Percentiles rank a stretch among this genome's conserved stretches.
Evolutionary conservation across 2,888 invertebrate species (phyloP).

Genomic region (Sphecodes monilicornis): DNA sequence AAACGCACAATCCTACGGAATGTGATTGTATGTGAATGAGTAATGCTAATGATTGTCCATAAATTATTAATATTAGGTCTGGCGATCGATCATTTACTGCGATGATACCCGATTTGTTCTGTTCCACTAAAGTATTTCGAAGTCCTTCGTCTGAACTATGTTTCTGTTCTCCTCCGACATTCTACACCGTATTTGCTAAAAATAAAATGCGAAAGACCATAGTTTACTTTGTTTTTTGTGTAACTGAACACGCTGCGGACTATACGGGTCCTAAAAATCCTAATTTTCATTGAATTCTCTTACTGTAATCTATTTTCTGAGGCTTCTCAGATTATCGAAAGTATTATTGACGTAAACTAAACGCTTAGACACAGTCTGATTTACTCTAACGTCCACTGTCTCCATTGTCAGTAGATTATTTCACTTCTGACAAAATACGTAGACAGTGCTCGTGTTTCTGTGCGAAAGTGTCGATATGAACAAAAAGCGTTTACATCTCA

Average conservation of each 20-base stretch:
- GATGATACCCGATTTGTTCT: neutral
- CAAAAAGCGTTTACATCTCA: neutral
- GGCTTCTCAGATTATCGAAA: neutral
- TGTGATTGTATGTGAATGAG: conserved; percentile 9
- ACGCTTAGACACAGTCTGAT: conserved; percentile 3
- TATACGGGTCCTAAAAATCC: neutral
- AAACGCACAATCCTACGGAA: conserved; percentile 5
- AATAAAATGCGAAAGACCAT: conserved; percentile 13
- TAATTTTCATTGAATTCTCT: neutral
- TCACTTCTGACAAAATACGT: neutral
- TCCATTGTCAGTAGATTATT: neutral
- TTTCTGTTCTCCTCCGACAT: conserved; percentile 14
- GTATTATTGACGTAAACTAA: neutral
- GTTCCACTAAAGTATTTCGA: neutral
- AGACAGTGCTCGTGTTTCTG: neutral
- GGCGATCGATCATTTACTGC: neutral
- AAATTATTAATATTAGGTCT: conserved; percentile 11
- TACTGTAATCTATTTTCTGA: conserved; percentile 2
- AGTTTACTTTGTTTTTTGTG: neutral
- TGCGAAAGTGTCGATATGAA: neutral
- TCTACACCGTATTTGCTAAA: conserved; percentile 12
- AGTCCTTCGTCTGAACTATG: conserved; percentile 8
- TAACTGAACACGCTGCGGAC: neutral
- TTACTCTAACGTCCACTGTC: neutral
- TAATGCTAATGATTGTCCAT: conserved; percentile 5